phyloP scores from a whole-genome alignment of 35 echinoderm and acorn worm species.

The Lytechinus pictus region DNA sequence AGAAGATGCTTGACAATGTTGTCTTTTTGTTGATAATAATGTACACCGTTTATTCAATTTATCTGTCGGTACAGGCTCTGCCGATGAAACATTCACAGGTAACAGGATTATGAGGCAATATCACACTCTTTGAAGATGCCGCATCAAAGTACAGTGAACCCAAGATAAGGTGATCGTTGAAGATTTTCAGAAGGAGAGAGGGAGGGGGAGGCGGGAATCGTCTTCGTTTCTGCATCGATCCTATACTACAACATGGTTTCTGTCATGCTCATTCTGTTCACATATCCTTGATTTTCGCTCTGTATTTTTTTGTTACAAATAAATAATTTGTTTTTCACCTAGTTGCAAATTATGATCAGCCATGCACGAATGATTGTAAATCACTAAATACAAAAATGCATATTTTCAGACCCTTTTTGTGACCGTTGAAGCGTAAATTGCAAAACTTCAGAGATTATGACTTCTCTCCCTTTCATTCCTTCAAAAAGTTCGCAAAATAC shows the following conservation, averaged over 20 bases:
- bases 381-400: too few species aligned
- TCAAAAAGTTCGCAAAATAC: too few species aligned
- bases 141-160: neutral
- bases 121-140: neutral
- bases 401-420: too few species aligned
- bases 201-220: neutral
- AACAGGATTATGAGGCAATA: conserved; percentile 10
- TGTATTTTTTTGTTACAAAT: too few species aligned
- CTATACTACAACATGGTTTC: neutral
- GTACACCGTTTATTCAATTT: conserved; percentile 14
- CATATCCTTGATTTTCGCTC: neutral
- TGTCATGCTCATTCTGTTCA: neutral
- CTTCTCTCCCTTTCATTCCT: too few species aligned
- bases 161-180: neutral
- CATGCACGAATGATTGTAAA: too few species aligned
- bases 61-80: neutral
- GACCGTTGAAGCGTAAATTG: too few species aligned
- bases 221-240: neutral
- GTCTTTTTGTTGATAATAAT: neutral
- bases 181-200: too few species aligned
- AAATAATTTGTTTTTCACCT: too few species aligned
- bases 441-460: too few species aligned
- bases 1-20: neutral
- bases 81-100: neutral
- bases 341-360: too few species aligned